Evolutionary conservation across 2,113 vertebrate species (phyloP).

Genomic region (Nycticryphes semicollaris): DNA sequence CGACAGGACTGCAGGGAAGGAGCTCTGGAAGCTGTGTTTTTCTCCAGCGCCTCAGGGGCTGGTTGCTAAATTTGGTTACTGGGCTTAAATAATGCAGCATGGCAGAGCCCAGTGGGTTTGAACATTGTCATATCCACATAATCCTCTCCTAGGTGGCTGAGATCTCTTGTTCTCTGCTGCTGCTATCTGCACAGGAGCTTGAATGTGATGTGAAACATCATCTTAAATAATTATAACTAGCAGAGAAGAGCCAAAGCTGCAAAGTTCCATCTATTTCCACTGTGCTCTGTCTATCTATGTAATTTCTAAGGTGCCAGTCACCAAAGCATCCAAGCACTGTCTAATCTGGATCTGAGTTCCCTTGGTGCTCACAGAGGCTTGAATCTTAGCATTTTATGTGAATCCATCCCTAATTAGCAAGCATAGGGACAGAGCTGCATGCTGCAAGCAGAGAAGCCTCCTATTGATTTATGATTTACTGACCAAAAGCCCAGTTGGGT

Average conservation of each 20-base stretch:
- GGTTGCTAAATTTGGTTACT: slow-evolving; percentile 70
- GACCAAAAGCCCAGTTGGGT: not conserved
- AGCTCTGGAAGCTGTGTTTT: slow-evolving; percentile 58
- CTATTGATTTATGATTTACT: not conserved
- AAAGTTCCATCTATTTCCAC: slow-evolving; percentile 57
- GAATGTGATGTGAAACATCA: slow-evolving; percentile 59
- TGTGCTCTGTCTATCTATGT: slow-evolving; percentile 37
- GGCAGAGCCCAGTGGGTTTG: slow-evolving; percentile 68
- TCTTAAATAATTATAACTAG: slow-evolving; percentile 69
- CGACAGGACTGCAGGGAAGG: not conserved
- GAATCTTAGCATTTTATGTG: not conserved
- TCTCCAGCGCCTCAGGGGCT: slow-evolving; percentile 38
- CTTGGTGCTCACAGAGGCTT: not conserved
- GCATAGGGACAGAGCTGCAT: not conserved
- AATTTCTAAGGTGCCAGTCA: slow-evolving; percentile 60
- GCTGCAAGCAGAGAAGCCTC: not conserved
- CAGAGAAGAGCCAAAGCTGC: slow-evolving; percentile 60
- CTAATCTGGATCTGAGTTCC: not conserved
- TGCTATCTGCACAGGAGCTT: slow-evolving; percentile 47
- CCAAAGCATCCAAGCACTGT: slow-evolving; percentile 44
- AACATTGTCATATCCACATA: slow-evolving; percentile 61
- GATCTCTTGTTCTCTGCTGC: slow-evolving; percentile 24
- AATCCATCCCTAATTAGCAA: not conserved
- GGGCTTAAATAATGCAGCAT: slow-evolving; percentile 71
- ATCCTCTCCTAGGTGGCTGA: slow-evolving; percentile 62